Base-by-base conservation (phyloP, 2,888 invertebrate species). In the Zaprionus bogoriensis region DNA sequence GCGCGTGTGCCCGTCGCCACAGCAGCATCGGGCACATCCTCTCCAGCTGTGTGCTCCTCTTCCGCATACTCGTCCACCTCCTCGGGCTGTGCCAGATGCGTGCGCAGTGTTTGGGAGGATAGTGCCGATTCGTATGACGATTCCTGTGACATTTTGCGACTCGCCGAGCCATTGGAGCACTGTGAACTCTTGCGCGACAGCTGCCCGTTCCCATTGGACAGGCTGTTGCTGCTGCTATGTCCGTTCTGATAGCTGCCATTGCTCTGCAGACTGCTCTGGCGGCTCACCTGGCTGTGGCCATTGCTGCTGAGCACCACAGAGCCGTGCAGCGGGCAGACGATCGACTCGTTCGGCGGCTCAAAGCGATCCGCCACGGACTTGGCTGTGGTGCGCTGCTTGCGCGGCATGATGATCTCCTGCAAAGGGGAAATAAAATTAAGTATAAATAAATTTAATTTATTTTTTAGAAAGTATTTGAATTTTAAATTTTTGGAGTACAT, bases 371-470 rank as follows among this genome's bases (percentile, higher is more conserved):
- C 89, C 52, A 91, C 89, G 9, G 90, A 90, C 73, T 89, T 94
- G 41, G 94, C 93, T 39, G 95, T 93, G 12, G 97, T 97, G 74
- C 97, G 93, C 92, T 94, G 95, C 79, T 95, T 93, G 70, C 96
- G 94, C 9, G 96, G 95, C 82, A 95, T 91, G 36, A 96, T 94
- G 77, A 95, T 94, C 93, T 96, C 95, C 96, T 96, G 84, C 32
- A 90, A 63, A 5, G 1, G 14, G n/a, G 14, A 0, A 2, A 23
- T n/a, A n/a, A n/a, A n/a, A n/a, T n/a, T n/a, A n/a, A n/a, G n/a
- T n/a, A n/a, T n/a, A n/a, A n/a, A n/a, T n/a, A n/a, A n/a, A n/a
- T n/a, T n/a, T n/a, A n/a, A n/a, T n/a, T n/a, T n/a, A n/a, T n/a
- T n/a, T n/a, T n/a, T n/a, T n/a, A n/a, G n/a, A n/a, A n/a, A n/a